phyloP scores from a whole-genome alignment of 2,797 vertebrate species.

The Petrocephalus schoutedeni region DNA sequence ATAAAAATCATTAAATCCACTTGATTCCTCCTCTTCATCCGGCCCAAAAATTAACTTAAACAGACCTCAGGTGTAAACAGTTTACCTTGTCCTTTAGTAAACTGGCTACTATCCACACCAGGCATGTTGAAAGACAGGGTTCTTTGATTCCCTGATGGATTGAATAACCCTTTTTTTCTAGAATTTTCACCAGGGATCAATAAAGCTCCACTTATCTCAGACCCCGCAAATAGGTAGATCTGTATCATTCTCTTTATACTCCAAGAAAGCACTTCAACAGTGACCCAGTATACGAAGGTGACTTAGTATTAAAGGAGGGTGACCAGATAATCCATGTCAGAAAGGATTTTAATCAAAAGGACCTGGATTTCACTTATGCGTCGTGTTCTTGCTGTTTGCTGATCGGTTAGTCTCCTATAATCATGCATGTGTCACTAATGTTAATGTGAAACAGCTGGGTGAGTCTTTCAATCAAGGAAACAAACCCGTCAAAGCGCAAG shows the following conservation, averaged over 20 bases:
- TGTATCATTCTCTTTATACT: neutral
- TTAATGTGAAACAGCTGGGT: too few relatives aligned
- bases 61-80: neutral
- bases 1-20: neutral
- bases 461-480: too few relatives aligned
- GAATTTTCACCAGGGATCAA: neutral
- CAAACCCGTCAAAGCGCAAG: too few relatives aligned
- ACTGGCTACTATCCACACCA: neutral
- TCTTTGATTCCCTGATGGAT: neutral
- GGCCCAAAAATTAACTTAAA: neutral
- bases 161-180: neutral
- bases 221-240: neutral
- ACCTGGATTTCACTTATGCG: too few relatives aligned
- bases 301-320: neutral
- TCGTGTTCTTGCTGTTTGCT: too few relatives aligned
- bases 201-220: neutral
- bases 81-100: neutral
- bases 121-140: neutral
- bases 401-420: too few relatives aligned
- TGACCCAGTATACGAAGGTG: neutral
- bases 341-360: too few relatives aligned
- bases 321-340: too few relatives aligned
- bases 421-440: too few relatives aligned
- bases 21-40: neutral
- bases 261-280: neutral